Conservation (phyloP, 2,797 vertebrate genomes). For the Enteromius anoplus region DNA sequence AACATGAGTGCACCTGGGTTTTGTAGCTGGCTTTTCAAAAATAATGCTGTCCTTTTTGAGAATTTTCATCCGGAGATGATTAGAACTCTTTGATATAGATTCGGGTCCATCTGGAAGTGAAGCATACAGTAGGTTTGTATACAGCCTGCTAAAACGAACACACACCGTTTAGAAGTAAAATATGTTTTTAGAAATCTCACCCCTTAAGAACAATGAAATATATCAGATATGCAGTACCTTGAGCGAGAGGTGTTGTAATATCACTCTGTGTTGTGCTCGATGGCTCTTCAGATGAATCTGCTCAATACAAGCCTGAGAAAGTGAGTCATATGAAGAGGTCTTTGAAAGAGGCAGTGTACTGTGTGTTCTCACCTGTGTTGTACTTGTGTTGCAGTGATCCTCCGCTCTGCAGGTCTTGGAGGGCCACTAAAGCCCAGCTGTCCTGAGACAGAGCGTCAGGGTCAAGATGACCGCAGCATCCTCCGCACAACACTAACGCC, state of each 20-base stretch:
- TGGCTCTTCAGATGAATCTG: background rate
- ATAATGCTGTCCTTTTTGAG: background rate
- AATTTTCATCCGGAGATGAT: background rate
- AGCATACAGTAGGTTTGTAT: background rate
- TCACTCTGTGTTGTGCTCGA: background rate
- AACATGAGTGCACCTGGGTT: slow-evolving; percentile 16
- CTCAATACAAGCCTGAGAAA: background rate
- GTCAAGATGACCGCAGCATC: slow-evolving; percentile 23
- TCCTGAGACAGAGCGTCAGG: slow-evolving; percentile 16
- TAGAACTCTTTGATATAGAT: background rate
- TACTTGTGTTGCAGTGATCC: slow-evolving; percentile 28
- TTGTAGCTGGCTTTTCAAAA: slow-evolving; percentile 13
- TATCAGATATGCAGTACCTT: background rate
- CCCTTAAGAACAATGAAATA: background rate
- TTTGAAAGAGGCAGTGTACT: background rate
- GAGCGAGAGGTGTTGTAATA: background rate
- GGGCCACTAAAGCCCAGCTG: slow-evolving; percentile 39
- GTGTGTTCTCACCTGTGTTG: slow-evolving; percentile 44
- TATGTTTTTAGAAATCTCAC: background rate
- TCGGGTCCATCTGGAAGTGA: background rate
- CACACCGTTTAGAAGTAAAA: background rate
- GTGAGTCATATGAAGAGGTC: background rate
- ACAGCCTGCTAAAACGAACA: background rate
- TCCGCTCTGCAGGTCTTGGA: slow-evolving; percentile 36
- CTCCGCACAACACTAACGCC: slow-evolving; percentile 31